Base-by-base conservation (phyloP, 2,797 vertebrate genomes). In the Acanthurus lineatus region DNA sequence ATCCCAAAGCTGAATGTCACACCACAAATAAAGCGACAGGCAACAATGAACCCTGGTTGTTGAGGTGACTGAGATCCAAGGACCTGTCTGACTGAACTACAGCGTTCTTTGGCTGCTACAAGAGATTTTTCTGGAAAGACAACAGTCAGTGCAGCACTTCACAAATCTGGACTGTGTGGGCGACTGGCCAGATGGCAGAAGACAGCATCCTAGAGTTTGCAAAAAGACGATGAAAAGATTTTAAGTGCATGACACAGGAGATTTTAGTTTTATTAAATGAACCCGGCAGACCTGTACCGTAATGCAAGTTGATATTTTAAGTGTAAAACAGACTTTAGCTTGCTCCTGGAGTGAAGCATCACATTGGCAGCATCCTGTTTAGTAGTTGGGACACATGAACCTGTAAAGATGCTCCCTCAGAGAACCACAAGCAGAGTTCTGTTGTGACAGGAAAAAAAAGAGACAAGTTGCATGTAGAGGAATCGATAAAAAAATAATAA, bases 101-200 rank as follows among this genome's bases (percentile, higher is more conserved):
- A 74, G 60, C 20, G 57, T 79, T 84, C 69, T 51, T 83, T 75
- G 79, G 87, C 78, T 45, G 68, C 76, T 35, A 73, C 45, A 63
- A 53, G 81, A 64, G 19, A 48, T 59, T 69, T 83, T 83, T 85
- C 77, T 86, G 83, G 88, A 83, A 73, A 82, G 74, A 82, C 82
- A 78, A 88, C 78, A 83, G 75, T 91, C 88, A 75, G 82, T 73
- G 74, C 82, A 73, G 69, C 84, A 77, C 81, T 87, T 91, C 87
- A 91, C 87, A 92, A 88, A 89, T 90, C 85, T 87, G 88, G 83
- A 87, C 84, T 88, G 87, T 87, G 88, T 92, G 88, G 90, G 91
- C 85, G 86, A 89, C 70, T 22, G 78, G 76, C 88, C 91, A 93
- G 91, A 92, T 93, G 91, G 90, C 84, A 86, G 77, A 47, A 85